phyloP scores from a whole-genome alignment of 2,113 vertebrate species.

The Andinoacara biseriatus region DNA sequence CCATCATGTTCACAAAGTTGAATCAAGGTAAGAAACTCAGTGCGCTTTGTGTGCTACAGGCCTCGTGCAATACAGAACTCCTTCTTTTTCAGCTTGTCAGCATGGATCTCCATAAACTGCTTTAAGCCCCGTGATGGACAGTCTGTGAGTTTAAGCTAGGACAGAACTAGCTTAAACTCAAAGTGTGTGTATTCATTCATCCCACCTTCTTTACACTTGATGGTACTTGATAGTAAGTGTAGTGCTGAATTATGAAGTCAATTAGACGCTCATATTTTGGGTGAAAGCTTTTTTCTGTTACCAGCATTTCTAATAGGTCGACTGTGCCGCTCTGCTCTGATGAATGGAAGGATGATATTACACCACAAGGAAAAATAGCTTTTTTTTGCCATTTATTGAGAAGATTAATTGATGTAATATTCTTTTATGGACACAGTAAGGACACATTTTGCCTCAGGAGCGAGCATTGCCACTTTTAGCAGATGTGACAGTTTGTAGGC shows the following conservation, averaged over 20 bases:
- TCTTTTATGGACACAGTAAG: no score
- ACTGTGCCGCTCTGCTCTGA: neutral
- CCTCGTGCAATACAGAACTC: neutral
- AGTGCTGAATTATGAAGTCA: neutral
- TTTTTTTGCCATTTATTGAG: no score
- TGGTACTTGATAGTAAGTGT: neutral
- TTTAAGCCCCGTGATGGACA: conserved; percentile 27
- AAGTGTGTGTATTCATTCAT: neutral
- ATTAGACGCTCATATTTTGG: neutral
- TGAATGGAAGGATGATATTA: no score
- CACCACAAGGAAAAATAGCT: no score
- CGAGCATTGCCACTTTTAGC: no score
- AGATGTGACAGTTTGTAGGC: neutral
- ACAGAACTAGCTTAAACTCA: no score
- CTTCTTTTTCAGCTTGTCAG: conserved; percentile 3
- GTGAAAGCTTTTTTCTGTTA: neutral
- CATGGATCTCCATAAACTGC: neutral
- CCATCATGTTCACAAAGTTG: conserved; percentile 26
- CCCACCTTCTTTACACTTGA: neutral
- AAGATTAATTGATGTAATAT: no score
- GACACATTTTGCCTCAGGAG: no score
- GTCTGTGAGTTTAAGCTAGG: conserved; percentile 5
- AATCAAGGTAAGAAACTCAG: conserved; percentile 19
- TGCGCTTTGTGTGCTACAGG: conserved; percentile 20
- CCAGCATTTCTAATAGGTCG: no score